Evolutionary conservation across 2,113 vertebrate genomes (phyloP), one percentile per base, ranked within the genome.

Genomic region (Nothocercus nigrocapillus): DNA sequence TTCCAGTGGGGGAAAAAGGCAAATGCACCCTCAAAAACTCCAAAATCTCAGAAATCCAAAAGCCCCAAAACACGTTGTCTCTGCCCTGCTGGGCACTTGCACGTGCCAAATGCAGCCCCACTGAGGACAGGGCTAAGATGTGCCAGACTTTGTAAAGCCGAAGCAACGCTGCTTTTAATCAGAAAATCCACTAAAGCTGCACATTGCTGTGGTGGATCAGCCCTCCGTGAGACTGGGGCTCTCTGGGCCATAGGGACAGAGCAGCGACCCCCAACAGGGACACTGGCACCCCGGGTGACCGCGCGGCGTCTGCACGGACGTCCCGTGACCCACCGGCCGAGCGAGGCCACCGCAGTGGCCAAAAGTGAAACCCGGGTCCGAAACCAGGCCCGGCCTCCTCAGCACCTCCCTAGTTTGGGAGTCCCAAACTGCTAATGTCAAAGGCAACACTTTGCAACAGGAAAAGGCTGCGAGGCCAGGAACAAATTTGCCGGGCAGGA

Each of bases 401-500:
- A 64, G 53, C 44, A 24, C 36, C 70, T 76, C 80, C 56, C 66
- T 92, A 84, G 84, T 94, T 84, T 20, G 45, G 64, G 42, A 91
- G 70, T 69, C 80, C 69, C 64, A 82, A 88, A 54, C 28, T 0
- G 0, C 81, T 75, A 84, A 84, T 72, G 91, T 83, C 90, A 96
- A 92, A 88, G 85, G 75, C 90, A 94, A 94, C 21, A 13, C 67
- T 88, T 78, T 87, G 90, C 82, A 82, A 88, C 61, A 61, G n/a
- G 58, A 85, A 34, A 53, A 78, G 40, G 51, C 74, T 80, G 72
- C 45, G 38, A 66, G 38, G 0, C 0, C 80, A 77, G 90, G 64
- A 83, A 83, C 61, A 75, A 49, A 90, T 94, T 92, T 93, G 38
- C 68, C 73, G 86, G 77, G 88, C 89, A 84, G 90, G 95, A 93